Base-by-base conservation (phyloP, 2,113 vertebrate genomes). In the Dryoscopus gambensis region DNA sequence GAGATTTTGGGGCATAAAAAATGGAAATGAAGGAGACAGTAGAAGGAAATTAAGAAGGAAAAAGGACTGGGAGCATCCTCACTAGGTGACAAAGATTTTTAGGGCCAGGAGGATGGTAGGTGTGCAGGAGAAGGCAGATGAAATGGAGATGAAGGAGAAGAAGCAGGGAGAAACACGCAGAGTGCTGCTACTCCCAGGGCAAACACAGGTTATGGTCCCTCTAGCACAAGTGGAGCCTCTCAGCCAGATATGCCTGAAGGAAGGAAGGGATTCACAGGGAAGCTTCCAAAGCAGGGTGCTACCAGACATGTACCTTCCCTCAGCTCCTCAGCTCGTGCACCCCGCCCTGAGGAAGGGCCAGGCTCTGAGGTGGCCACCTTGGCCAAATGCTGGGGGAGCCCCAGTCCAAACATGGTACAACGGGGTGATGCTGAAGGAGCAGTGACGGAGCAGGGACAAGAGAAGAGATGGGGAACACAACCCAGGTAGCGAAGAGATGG, bases 361-460 rank as follows among this genome's bases (percentile, higher is more conserved):
- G 13, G 62, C 42, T 75, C 39, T 2, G 5, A 50, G 18, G 19
- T 1, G 1, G 70, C 27, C 55, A 42, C 33, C 6, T 17, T 2
- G 10, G 57, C 35, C 50, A 73, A 56, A 18, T 47, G 84, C 40
- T 44, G 28, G 23, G 33, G 0, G 2, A 84, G 47, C 2, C 20
- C 40, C 42, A 20, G 19, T 5, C 35, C 47, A 74, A 60, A 53
- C 0, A 1, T 5, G 46, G 60, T 64, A 67, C 31, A 46, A 37
- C 0, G 0, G 30, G 23, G 30, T 0, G 1, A 75, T 46, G 47
- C 30, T 11, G 6, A 82, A 92, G 33, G 60, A 74, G 60, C 30
- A 24, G 18, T 7, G 33, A n/a, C n/a, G n/a, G n/a, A n/a, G n/a
- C n/a, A n/a, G 33, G 46, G 53, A 65, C 0, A 8, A 30, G 78